phyloP scores from a whole-genome alignment of 53 echinoderm and acorn worm species.

The Hippasteria phrygiana region DNA sequence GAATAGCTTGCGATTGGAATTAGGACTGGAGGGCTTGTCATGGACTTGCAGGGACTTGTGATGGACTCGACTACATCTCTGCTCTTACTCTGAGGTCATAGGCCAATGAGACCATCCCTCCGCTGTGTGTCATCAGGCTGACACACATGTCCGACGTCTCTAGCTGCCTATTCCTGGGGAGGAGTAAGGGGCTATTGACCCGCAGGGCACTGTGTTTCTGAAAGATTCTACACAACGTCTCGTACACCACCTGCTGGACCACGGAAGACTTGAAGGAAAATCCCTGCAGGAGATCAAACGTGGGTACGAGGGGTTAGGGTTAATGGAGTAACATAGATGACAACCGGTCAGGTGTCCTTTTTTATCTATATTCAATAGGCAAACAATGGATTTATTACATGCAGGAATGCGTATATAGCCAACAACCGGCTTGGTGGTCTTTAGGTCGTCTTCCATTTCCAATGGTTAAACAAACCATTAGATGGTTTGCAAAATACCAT shows the following conservation, averaged over 20 bases:
- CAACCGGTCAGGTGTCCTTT: no score
- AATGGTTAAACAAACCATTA: no score
- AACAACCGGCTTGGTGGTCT: no score
- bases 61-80: not conserved
- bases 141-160: constrained; percentile 78
- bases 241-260: constrained; percentile 79
- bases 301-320: no score
- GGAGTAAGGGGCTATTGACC: constrained; percentile 79
- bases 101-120: constrained; percentile 84
- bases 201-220: constrained; percentile 88
- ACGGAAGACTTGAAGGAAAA: constrained; percentile 75
- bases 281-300: constrained; percentile 67
- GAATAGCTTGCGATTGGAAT: no score
- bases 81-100: constrained; percentile 89
- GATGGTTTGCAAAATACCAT: not conserved
- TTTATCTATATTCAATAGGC: no score
- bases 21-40: no score
- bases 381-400: no score
- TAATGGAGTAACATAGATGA: no score
- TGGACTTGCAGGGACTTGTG: no score
- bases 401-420: no score
- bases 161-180: constrained; percentile 77
- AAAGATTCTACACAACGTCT: constrained; percentile 78
- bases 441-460: no score
- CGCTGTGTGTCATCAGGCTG: constrained; percentile 85